Evolutionary conservation across 2,888 invertebrate genomes (phyloP).

Genomic region (Drosophila robusta): DNA sequence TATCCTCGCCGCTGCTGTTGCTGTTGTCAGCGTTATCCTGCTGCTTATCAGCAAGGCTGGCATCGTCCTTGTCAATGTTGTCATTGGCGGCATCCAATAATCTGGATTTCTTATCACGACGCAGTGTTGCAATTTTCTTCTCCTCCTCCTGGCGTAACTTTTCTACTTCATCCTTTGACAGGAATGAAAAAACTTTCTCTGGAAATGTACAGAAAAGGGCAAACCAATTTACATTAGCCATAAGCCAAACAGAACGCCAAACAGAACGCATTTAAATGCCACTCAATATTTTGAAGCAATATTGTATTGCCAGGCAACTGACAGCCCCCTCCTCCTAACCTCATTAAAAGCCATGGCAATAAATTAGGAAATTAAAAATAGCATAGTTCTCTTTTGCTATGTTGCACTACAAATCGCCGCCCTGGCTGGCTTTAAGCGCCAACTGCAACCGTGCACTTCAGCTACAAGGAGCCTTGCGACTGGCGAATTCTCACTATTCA

Average conservation of each 20-base stretch:
- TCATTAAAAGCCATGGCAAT: constrained; percentile 32
- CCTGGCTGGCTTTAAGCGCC: constrained; percentile 21
- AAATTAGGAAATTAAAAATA: constrained; percentile 59
- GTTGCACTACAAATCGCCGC: constrained; percentile 9
- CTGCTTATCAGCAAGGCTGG: constrained; percentile 69
- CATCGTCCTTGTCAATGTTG: constrained; percentile 78
- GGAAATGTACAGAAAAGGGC: constrained; percentile 30
- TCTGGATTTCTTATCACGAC: constrained; percentile 85
- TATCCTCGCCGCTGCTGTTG: constrained; percentile 50
- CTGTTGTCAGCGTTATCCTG: constrained; percentile 58
- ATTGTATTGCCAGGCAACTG: constrained; percentile 12
- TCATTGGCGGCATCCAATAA: constrained; percentile 83
- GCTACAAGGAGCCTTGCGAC: constrained; percentile 13
- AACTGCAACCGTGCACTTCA: constrained; percentile 18
- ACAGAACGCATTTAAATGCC: constrained; percentile 32
- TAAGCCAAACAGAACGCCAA: too few relatives aligned
- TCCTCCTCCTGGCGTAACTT: constrained; percentile 97
- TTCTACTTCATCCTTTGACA: constrained; percentile 97
- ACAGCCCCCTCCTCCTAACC: neutral
- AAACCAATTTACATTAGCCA: constrained; percentile 40
- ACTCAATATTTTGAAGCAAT: neutral
- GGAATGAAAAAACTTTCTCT: constrained; percentile 97
- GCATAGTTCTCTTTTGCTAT: constrained; percentile 13
- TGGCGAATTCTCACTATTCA: constrained; percentile 3
- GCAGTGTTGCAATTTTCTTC: constrained; percentile 90